Evolutionary conservation across 2,888 invertebrate species (phyloP), one percentile per base, ranked within the genome.

Genomic region (Sesamia inferens): DNA sequence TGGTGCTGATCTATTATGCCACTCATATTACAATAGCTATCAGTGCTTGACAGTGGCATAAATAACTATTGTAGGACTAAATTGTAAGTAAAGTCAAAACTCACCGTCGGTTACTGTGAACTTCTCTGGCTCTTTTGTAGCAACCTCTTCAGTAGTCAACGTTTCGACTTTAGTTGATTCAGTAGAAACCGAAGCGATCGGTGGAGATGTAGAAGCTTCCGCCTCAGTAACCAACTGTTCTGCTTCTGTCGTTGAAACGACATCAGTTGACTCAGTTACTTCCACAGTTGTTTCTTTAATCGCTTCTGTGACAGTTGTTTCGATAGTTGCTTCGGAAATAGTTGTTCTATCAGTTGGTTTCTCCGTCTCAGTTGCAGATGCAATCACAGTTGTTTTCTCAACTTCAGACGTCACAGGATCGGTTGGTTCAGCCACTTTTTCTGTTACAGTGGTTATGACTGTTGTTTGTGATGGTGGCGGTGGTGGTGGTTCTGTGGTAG

Each of bases 41-140:
- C n/a, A n/a, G n/a, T n/a, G n/a, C n/a, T n/a, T n/a, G n/a, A n/a
- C n/a, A n/a, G n/a, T n/a, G n/a, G n/a, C n/a, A n/a, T n/a, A n/a
- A n/a, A n/a, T 39, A 39, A 39, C 39, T 39, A 39, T 39, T 39
- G 5, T 5, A 39, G 5, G 14, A 48, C 14, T n/a, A 16, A 57
- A 16, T 42, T 16, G 39, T 5, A 58, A 47, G 39, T 51, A n/a
- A n/a, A 51, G n/a, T 51, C 54, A 68, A 11, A 67, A 90, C 92
- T 91, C 73, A 94, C 94, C 94, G 79, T 93, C 92, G 78, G 88
- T 66, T 57, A 92, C 92, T 2, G 93, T 93, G 11, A 79, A 77
- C 47, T 88, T 89, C 51, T 92, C 92, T 0, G 92, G 87, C 44
- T 83, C 91, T 42, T 82, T 81, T 0, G 86, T 79, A 13, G 66